Evolutionary conservation across 2,797 vertebrate genomes (phyloP), one percentile per base, ranked within the genome.

Genomic region (Gastrophryne carolinensis): DNA sequence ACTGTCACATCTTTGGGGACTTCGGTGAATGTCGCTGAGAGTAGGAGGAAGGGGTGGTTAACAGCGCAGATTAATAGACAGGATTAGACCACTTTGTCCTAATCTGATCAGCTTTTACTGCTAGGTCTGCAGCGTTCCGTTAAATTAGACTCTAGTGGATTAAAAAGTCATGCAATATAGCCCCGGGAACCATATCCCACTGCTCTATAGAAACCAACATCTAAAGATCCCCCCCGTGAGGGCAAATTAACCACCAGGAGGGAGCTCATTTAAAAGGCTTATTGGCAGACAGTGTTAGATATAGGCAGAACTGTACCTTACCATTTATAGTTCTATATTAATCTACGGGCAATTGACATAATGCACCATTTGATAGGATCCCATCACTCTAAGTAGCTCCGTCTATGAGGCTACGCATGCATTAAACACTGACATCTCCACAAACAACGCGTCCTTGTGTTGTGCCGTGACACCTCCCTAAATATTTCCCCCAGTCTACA

Each of bases 1-100:
- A 95, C 93, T 68, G 88, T 95, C 89, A 96, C 92, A 92, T 96
- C 95, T 88, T 91, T 92, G 82, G 96, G 96, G 87, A 97, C 93
- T 92, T 98, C 95, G 30, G 93, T 96, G 83, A 98, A 98, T 68
- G 90, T 88, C 79, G 94, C 96, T 98, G 86, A 72, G 79, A 78
- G 68, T 65, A 67, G 49, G 41, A 75, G 77, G 72, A 68, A 79
- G 81, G 81, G 82, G 76, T 75, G 53, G 82, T 85, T 83, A 87
- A 78, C 0, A 6, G 72, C 41, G 81, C 37, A 82, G 58, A 34
- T 73, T 72, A 78, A 73, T 70, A 79, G 54, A 70, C 77, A 73
- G 39, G 7, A 78, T 52, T 47, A 24, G 32, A 17, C 63, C 47
- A 65, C 78, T 69, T 29, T 19, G 29, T 32, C 0, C 21, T 60